Conservation (phyloP, 1,140 invertebrate species). For the Microplitis mediator region DNA sequence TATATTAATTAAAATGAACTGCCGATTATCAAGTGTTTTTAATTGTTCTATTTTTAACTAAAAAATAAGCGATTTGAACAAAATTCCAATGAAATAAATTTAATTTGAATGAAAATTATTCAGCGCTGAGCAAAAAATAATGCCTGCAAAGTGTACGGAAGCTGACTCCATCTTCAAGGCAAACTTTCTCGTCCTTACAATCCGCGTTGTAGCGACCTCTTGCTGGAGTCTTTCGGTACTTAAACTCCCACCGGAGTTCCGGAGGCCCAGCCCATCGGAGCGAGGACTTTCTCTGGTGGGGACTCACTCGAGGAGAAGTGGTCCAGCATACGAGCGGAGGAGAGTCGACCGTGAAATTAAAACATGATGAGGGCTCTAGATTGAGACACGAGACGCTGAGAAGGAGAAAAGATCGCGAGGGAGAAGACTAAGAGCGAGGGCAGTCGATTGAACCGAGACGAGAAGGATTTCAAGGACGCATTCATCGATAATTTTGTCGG, state of each 20-base stretch:
- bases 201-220: background rate
- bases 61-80: too few relatives aligned
- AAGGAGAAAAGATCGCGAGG: slow-evolving; percentile 25
- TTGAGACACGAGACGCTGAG: slow-evolving; percentile 48
- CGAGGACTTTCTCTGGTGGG: slow-evolving; percentile 26
- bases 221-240: background rate
- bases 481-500: slow-evolving; percentile 14
- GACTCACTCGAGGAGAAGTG: slow-evolving; percentile 37
- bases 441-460: slow-evolving; percentile 9
- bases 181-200: background rate
- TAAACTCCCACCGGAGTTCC: background rate
- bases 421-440: slow-evolving; percentile 13
- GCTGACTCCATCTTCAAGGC: too few relatives aligned
- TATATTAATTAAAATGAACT: too few relatives aligned
- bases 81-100: too few relatives aligned
- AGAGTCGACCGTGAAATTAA: slow-evolving; percentile 57
- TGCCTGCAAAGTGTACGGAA: too few relatives aligned
- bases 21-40: too few relatives aligned
- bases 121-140: too few relatives aligned
- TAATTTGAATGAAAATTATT: too few relatives aligned
- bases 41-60: too few relatives aligned
- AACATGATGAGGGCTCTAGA: slow-evolving; percentile 57
- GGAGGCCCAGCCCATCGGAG: slow-evolving; percentile 11
- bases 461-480: slow-evolving; percentile 26
- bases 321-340: slow-evolving; percentile 37